Percentiles rank a stretch among this genome's conserved stretches.
phyloP scores from a whole-genome alignment of 2,797 vertebrate species.

The Smutsia temminckii region DNA sequence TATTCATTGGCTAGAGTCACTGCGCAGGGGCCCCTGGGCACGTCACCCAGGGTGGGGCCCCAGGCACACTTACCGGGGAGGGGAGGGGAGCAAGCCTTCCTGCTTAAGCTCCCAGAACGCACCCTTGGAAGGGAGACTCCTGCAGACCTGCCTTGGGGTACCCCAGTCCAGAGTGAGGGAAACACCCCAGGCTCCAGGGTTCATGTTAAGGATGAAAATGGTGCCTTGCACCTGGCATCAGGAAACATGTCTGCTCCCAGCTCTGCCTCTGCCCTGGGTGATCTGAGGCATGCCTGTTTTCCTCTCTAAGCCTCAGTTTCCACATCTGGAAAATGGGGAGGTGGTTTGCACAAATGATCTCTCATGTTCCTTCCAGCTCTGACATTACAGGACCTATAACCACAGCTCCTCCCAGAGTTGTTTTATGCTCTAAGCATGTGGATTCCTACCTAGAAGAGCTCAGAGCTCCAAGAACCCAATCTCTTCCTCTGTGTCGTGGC shows the following conservation, averaged over 20 bases:
- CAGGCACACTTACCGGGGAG: not conserved
- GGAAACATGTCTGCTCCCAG: not conserved
- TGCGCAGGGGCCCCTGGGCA: conserved; percentile 24
- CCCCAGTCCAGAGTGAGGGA: not conserved
- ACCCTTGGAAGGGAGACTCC: not conserved
- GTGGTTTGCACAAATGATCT: not conserved
- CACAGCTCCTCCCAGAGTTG: accelerated
- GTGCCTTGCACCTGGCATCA: not conserved
- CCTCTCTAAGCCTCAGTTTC: not conserved
- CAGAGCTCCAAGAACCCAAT: not conserved
- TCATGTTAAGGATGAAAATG: not conserved
- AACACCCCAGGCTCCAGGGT: accelerated
- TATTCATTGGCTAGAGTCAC: not conserved
- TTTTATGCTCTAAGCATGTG: not conserved
- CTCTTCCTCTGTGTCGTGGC: not conserved
- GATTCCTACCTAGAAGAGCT: not conserved
- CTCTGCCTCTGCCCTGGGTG: not conserved
- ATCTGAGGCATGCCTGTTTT: not conserved
- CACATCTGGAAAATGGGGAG: not conserved
- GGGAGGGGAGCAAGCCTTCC: not conserved
- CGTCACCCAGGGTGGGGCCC: not conserved
- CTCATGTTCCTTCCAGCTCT: not conserved
- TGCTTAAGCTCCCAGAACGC: not conserved
- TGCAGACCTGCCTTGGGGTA: not conserved
- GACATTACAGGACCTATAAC: not conserved